These are phyloP conservation scores for Automeris io DNA, from an alignment of 2,888 invertebrate genomes.

Conservation along the genomic window DNA sequence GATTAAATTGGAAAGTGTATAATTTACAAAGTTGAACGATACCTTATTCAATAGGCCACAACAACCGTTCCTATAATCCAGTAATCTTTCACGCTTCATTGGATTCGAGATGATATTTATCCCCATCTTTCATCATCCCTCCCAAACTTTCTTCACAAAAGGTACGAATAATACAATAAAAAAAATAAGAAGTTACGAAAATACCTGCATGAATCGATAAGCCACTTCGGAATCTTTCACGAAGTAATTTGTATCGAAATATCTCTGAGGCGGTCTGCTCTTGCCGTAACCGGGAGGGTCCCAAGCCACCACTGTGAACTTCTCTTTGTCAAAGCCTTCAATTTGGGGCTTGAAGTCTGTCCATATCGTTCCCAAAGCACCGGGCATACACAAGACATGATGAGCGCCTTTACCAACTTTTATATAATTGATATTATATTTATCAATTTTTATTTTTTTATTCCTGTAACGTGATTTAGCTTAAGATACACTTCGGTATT, in stretches of 20 bases:
- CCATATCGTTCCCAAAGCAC: conserved; percentile 88
- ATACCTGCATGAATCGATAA: conserved; percentile 82
- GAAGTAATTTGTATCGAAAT: conserved; percentile 83
- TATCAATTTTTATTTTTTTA: conserved; percentile 79
- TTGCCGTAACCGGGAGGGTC: conserved; percentile 93
- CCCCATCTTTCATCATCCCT: too few species aligned
- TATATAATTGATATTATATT: conserved; percentile 74
- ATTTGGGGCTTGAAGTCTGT: conserved; percentile 90
- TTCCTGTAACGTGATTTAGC: too few species aligned
- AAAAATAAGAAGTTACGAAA: too few species aligned
- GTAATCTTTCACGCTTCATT: too few species aligned
- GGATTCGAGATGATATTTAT: too few species aligned
- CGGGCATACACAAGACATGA: conserved; percentile 84
- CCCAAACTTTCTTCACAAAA: too few species aligned
- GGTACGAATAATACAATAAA: too few species aligned
- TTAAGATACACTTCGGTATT: too few species aligned
- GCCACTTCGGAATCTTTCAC: conserved; percentile 85
- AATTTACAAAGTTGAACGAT: too few species aligned
- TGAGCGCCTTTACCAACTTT: conserved; percentile 78
- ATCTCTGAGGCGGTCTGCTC: conserved; percentile 85
- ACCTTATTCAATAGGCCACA: too few species aligned
- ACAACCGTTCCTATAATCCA: too few species aligned
- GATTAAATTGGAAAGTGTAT: too few species aligned
- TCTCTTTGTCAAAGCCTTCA: conserved; percentile 77
- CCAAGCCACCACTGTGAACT: conserved; percentile 83